phyloP scores from a whole-genome alignment of 1,140 invertebrate species.

The Drosophila micromelanica region DNA sequence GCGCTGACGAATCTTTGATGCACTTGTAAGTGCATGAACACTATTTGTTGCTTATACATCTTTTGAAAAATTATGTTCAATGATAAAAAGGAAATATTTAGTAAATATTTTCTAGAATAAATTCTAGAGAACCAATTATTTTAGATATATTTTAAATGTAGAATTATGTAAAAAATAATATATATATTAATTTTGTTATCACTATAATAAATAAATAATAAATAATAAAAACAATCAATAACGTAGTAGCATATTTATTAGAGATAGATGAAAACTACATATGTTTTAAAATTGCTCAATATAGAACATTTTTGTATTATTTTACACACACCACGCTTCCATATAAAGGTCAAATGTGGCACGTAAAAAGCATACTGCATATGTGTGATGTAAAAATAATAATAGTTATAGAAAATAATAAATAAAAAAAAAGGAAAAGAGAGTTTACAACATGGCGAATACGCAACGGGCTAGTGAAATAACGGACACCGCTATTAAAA shows the following conservation, averaged over 20 bases:
- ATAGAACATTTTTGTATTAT: neutral
- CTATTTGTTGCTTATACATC: neutral
- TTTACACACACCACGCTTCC: conserved; percentile 11
- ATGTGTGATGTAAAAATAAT: conserved; percentile 42
- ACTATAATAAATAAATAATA: too few species aligned
- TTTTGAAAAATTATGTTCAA: neutral
- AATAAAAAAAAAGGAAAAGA: conserved; percentile 46
- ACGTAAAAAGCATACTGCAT: neutral
- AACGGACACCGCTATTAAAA: conserved; percentile 53
- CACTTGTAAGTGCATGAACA: neutral
- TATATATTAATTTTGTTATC: too few species aligned
- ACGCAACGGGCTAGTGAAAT: conserved; percentile 46
- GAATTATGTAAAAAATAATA: too few species aligned
- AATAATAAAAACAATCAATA: too few species aligned
- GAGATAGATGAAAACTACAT: neutral
- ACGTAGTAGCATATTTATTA: too few species aligned
- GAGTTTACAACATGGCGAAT: conserved; percentile 65
- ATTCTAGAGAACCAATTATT: too few species aligned
- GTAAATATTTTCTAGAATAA: too few species aligned
- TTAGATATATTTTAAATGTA: too few species aligned
- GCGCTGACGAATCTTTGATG: conserved; percentile 1
- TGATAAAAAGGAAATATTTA: neutral
- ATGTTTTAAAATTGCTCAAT: neutral
- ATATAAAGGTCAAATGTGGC: conserved; percentile 12
- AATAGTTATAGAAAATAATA: conserved; percentile 55